Evolutionary conservation across 2,797 vertebrate genomes (phyloP).

Genomic region (Hirundo rustica): DNA sequence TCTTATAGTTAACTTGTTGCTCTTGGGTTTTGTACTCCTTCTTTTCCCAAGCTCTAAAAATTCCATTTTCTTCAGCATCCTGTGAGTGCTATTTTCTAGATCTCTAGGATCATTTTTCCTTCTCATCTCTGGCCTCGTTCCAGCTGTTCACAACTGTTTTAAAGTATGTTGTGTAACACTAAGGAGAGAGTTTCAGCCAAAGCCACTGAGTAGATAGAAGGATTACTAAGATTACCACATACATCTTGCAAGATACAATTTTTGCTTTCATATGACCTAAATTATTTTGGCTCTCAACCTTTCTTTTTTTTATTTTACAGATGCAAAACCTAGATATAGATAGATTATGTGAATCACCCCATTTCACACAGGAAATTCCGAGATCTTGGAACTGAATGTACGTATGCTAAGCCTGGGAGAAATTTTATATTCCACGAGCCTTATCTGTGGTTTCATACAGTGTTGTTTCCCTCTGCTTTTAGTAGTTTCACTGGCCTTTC

Average conservation of each 20-base stretch:
- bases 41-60: background rate
- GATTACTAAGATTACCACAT: constrained; percentile 29
- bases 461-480: background rate
- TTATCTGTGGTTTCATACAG: background rate
- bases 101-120: background rate
- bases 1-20: background rate
- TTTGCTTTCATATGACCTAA: constrained; percentile 14
- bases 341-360: background rate
- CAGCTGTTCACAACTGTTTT: constrained; percentile 10
- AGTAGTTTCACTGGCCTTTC: background rate
- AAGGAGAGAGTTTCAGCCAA: background rate
- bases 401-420: background rate
- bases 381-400: background rate
- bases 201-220: constrained; percentile 2
- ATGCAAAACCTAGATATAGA: background rate
- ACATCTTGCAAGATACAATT: background rate
- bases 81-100: background rate
- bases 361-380: background rate
- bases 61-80: background rate
- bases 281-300: background rate
- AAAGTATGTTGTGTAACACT: background rate
- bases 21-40: background rate
- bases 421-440: background rate
- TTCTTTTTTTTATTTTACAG: constrained; percentile 10
- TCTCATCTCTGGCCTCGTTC: background rate